Conservation (phyloP, 2,797 vertebrate species). For the Trichosurus vulpecula region DNA sequence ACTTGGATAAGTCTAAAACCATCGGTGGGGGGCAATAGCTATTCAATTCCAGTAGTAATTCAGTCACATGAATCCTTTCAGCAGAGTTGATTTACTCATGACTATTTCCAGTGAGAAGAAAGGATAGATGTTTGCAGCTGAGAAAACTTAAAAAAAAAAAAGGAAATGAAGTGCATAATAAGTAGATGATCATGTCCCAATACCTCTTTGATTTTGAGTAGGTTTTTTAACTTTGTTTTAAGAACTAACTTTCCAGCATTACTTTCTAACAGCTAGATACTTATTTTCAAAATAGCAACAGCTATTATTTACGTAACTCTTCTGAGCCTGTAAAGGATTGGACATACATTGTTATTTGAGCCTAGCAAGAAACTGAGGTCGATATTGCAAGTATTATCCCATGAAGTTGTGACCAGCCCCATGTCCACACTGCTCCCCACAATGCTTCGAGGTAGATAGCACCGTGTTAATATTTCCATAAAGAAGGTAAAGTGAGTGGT, state of each 20-base stretch:
- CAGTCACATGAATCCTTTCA: background rate
- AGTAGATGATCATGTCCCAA: background rate
- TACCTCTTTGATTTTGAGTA: background rate
- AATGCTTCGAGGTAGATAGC: background rate
- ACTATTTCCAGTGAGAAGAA: background rate
- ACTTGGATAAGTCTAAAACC: slow-evolving; percentile 34
- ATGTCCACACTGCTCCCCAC: background rate
- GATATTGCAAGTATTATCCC: background rate
- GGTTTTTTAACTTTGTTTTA: background rate
- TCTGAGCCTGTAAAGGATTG: background rate
- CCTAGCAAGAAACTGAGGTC: background rate
- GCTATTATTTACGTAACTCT: background rate
- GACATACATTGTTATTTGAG: background rate
- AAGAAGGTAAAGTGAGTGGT: background rate
- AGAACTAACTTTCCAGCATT: background rate
- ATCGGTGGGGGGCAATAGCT: background rate
- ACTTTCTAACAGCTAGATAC: background rate
- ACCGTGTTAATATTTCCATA: background rate
- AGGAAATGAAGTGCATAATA: background rate
- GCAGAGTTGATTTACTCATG: background rate
- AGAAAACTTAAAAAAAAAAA: background rate
- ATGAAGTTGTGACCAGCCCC: background rate
- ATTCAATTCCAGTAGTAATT: background rate
- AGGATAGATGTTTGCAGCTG: background rate
- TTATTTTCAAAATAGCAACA: background rate